Base-by-base conservation (phyloP, 2,888 invertebrate species). In the Phaedon cochleariae region DNA sequence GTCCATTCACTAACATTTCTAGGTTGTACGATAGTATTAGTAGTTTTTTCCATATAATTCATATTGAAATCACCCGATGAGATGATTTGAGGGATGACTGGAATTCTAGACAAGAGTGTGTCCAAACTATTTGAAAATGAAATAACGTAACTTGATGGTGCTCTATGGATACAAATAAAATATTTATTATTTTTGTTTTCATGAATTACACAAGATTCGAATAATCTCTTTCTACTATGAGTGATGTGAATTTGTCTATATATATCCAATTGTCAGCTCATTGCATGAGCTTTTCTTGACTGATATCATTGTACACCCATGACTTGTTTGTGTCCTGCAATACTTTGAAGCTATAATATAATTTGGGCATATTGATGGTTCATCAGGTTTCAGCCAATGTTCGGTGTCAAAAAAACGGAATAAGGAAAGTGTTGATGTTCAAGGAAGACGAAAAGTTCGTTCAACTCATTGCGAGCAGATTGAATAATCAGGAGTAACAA, bases 331-430 rank as follows among this genome's bases (percentile, higher is more conserved):
- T 17, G 18, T 48, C 20, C 48, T 48, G 17, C 18, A 48, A 48
- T 48, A 48, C 20, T 17, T 48, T 48, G 48, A 2, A 17, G 48
- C 48, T n/a, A n/a, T n/a, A 48, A 48, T 48, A 48, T 48, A 48
- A 48, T 48, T 17, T 48, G 48, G 48, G 2, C 18, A 4, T n/a
- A 2, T 17, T 18, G 17, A 48, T 17, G n/a, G 48, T 17, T 48
- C 48, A 18, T 48, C 48, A 17, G 48, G 18, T 48, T 48, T 48
- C 48, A 48, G 20, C 48, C 48, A 48, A 9, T 48, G 48, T 48
- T 48, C 18, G 18, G 48, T n/a, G n/a, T 17, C 2, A 48, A 48
- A 48, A 26, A 26, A 26, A n/a, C 48, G 17, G 17, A 48, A 48
- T 48, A 3, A 15, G 48, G 2, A 48, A 17, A 48, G 2, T 48